Evolutionary conservation across 1,140 invertebrate species (phyloP).

Genomic region (Acromyrmex charruanus): DNA sequence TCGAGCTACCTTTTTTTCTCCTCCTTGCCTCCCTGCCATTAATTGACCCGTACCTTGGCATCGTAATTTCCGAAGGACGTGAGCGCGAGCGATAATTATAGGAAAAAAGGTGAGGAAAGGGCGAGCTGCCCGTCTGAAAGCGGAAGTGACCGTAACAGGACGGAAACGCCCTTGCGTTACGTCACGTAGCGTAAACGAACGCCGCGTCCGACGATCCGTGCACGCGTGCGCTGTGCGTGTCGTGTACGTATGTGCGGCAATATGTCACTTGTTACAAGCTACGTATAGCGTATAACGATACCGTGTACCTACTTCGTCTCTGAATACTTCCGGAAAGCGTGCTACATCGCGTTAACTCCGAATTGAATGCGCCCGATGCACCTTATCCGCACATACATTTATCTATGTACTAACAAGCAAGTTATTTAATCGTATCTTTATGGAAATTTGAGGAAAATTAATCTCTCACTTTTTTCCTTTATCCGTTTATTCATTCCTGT

Average conservation of each 20-base stretch:
- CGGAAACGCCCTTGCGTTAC: slow-evolving; percentile 76
- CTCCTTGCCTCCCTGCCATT: background rate
- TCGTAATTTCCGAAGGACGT: slow-evolving; percentile 61
- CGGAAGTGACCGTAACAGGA: slow-evolving; percentile 67
- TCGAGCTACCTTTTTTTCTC: slow-evolving; percentile 29
- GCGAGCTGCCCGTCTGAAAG: slow-evolving; percentile 40
- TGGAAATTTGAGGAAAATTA: slow-evolving; percentile 15
- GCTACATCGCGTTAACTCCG: background rate
- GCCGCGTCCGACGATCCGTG: slow-evolving; percentile 30
- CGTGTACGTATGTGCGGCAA: slow-evolving; percentile 5
- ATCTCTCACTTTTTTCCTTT: background rate
- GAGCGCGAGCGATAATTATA: slow-evolving; percentile 29
- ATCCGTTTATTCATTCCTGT: background rate
- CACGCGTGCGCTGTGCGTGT: slow-evolving; percentile 48
- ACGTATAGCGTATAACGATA: slow-evolving; percentile 28
- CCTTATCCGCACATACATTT: background rate
- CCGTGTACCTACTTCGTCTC: slow-evolving; percentile 32
- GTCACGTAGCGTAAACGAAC: slow-evolving; percentile 59
- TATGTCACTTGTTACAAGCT: slow-evolving; percentile 42
- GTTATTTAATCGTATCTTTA: background rate
- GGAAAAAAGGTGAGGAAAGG: slow-evolving; percentile 36
- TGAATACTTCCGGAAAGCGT: slow-evolving; percentile 29
- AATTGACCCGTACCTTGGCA: slow-evolving; percentile 61
- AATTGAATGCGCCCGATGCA: slow-evolving; percentile 1
- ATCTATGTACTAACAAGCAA: background rate